Base-by-base conservation (phyloP, 2,113 vertebrate genomes). In the Verasper variegatus region DNA sequence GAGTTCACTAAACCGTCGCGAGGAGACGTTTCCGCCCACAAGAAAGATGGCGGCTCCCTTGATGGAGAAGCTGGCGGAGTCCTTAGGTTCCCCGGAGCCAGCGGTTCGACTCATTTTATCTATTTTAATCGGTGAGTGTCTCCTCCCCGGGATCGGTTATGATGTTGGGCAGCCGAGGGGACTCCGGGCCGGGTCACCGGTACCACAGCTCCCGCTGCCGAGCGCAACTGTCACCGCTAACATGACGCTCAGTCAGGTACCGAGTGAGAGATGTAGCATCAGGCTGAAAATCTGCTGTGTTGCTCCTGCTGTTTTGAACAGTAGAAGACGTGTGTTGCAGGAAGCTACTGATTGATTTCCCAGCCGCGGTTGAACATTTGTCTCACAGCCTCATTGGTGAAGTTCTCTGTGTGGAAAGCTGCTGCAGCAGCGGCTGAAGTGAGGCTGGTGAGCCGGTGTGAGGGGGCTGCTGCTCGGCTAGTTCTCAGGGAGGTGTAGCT, bases 61-160 rank as follows among this genome's bases (percentile, higher is more conserved):
- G 89, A 81, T 95, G 90, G 88, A 93, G 88, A 91, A 85, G 76
- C 85, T 96, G 70, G 95, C 97, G 74, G 92, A 95, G 90, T 95
- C 94, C 71, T 90, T 98, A 90, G 97, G 96, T 83, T 95, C 96
- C 45, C 95, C 97, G 20, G 97, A 98, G 86, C 95, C 97, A 82
- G 97, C 97, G 74, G 92, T 98, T 87, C 95, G 96, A 52, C 93
- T 98, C 68, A 95, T 98, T 87, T 78, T 97, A 42, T 98, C 97
- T 37, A 94, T 98, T 81, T 92, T 98, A 83, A 89, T 96, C 86
- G 96, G 97, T 98, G 87, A 96, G 96, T 92, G 68, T 54, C 12
- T 1, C 21, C 37, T 73, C 2, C 51, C 12, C 2, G 27, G 5
- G 5, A 3, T n/a, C 11, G 8, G 8, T 55, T 55, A 0, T 15